A percentile compares a stretch with the other conserved stretches of the same genome.
These are phyloP conservation scores for Apaloderma vittatum DNA, from an alignment of 2,113 vertebrate species.

Conservation along the genomic window DNA sequence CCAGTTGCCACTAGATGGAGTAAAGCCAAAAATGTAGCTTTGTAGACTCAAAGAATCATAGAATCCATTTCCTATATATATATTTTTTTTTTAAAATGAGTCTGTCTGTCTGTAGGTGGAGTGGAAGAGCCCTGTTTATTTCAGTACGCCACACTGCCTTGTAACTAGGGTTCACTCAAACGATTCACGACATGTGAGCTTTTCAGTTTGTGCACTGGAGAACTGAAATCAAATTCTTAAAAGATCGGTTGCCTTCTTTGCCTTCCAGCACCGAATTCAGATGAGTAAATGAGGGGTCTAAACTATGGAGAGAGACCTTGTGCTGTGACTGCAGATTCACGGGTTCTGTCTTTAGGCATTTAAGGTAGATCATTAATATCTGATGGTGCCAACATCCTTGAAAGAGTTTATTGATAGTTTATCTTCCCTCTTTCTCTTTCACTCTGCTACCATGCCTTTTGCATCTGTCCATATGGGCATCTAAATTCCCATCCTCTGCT, in stretches of 20 bases:
- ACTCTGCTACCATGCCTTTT: not conserved
- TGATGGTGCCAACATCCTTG: not conserved
- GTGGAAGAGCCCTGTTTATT: not conserved
- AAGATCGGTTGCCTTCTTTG: not conserved
- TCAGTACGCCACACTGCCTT: not conserved
- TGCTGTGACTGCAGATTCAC: not conserved
- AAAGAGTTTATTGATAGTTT: not conserved
- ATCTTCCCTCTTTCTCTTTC: not conserved
- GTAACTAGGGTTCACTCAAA: not conserved
- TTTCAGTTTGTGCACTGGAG: not conserved
- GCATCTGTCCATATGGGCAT: fast-evolving
- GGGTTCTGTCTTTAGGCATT: not conserved
- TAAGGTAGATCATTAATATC: not conserved
- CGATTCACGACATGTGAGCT: fast-evolving
- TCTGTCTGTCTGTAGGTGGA: not conserved
- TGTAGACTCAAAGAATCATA: no score
- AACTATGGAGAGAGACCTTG: not conserved
- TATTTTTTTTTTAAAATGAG: not conserved
- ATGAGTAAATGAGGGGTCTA: not conserved
- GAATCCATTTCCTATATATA: not conserved
- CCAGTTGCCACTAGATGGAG: slow-evolving; percentile 71
- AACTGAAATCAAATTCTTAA: not conserved
- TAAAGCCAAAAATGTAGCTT: slow-evolving; percentile 46
- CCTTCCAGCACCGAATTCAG: not conserved
- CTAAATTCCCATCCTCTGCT: not conserved